phyloP scores from a whole-genome alignment of 2,888 invertebrate genomes.

The Elmis aenea region DNA sequence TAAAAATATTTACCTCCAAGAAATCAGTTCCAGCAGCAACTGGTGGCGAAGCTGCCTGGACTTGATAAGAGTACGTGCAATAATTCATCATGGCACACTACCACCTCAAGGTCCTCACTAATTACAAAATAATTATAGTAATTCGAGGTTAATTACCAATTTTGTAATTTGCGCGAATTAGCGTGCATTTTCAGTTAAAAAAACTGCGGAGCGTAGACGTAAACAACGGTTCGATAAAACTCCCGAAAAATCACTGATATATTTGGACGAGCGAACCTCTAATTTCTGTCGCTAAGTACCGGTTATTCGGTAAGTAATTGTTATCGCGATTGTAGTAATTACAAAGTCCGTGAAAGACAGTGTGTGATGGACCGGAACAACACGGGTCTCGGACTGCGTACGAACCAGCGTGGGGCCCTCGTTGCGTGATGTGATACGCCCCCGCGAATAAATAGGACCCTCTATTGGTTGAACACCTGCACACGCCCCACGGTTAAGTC shows the following conservation, averaged over 20 bases:
- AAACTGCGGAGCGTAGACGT: no score
- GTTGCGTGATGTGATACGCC: conserved; percentile 25
- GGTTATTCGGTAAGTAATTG: conserved; percentile 37
- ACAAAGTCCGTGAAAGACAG: conserved; percentile 22
- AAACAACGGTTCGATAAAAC: no score
- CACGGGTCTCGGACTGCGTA: conserved; percentile 32
- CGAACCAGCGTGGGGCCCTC: conserved; percentile 28
- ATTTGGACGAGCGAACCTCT: conserved; percentile 35
- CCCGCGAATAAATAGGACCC: conserved; percentile 26
- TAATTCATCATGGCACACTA: conserved; percentile 38
- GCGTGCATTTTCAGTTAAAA: conserved; percentile 13
- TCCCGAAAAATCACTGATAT: conserved; percentile 34
- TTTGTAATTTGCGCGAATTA: conserved; percentile 8
- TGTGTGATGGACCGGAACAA: conserved; percentile 34
- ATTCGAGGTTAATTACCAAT: conserved; percentile 10
- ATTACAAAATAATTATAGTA: conserved; percentile 15
- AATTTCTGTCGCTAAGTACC: conserved; percentile 37
- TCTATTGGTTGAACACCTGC: conserved; percentile 32
- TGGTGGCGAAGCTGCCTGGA: conserved; percentile 38
- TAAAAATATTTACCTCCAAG: conserved; percentile 42
- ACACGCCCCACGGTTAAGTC: conserved; percentile 26
- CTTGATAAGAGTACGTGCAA: conserved; percentile 44
- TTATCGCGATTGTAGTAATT: conserved; percentile 31
- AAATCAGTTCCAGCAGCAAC: conserved; percentile 42
- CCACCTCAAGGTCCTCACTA: conserved; percentile 11